Base-by-base conservation (phyloP, 2,113 vertebrate species). In the Herpetotheres cachinnans region DNA sequence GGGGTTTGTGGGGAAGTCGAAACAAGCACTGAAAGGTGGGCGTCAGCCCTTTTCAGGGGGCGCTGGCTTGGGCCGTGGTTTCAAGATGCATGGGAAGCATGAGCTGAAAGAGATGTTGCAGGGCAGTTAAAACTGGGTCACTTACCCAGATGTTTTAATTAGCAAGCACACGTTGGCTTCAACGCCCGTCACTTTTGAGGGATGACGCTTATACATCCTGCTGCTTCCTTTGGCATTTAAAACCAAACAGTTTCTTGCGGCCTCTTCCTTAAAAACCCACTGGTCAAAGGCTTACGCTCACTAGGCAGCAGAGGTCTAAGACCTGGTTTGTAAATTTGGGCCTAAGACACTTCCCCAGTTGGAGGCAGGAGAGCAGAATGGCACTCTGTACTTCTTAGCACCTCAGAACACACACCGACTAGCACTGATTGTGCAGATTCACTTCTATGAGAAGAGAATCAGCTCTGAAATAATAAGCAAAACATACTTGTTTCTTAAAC, bases 341-440 rank as follows among this genome's bases (percentile, higher is more conserved):
- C 36, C 17, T 1, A 26, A 27, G 30, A 16, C 16, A 5, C 40
- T 7, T 38, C 8, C 46, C 38, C 22, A 0, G 1, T 1, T 3
- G 72, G 40, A 32, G 69, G 55, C 11, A 77, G 67, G 32, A 30
- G 27, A 15, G 54, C 59, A 66, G 47, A 74, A 1, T 0, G 6
- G 46, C 34, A 15, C 44, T 2, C 4, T 2, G 65, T 4, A 6
- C 9, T 7, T 10, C 6, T 12, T 8, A 66, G 71, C 71, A 22
- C 36, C 77, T 63, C 44, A 3, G 59, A 80, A 12, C 58, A 16
- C 49, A 20, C 42, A 1, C 5, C 0, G n/a, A 36, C 8, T 1
- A 6, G 15, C 2, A 59, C 92, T 46, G 81, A 91, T 8, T 6
- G 12, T 10, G 59, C 87, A 82, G 40, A 52, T 26, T 36, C 83